Evolutionary conservation across 2,888 invertebrate species (phyloP).

Genomic region (Anodontia alba): DNA sequence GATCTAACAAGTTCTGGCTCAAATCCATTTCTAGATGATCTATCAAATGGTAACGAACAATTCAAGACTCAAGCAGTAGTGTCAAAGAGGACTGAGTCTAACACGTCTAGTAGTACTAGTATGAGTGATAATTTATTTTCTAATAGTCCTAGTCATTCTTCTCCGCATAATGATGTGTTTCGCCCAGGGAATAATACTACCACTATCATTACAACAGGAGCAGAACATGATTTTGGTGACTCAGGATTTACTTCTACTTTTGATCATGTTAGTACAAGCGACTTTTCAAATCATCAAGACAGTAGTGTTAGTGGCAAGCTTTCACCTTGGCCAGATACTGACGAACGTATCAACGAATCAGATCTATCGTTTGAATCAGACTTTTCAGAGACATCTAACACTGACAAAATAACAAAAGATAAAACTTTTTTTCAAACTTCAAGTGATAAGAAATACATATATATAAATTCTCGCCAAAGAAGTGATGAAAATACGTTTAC

Average conservation of each 20-base stretch:
- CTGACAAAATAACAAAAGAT: background rate
- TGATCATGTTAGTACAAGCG: slow-evolving; percentile 43
- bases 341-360: slow-evolving; percentile 27
- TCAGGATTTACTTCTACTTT: slow-evolving; percentile 57
- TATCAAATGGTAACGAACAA: slow-evolving; percentile 50
- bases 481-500: background rate
- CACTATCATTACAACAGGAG: slow-evolving; percentile 26
- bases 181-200: background rate
- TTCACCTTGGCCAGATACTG: slow-evolving; percentile 61
- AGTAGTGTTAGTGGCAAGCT: slow-evolving; percentile 29
- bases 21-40: slow-evolving; percentile 51
- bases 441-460: background rate
- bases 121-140: slow-evolving; percentile 57
- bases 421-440: background rate
- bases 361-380: slow-evolving; percentile 66
- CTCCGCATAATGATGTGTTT: background rate
- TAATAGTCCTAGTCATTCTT: slow-evolving; percentile 9
- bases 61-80: slow-evolving; percentile 70
- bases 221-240: slow-evolving; percentile 45
- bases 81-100: slow-evolving; percentile 56
- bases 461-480: background rate
- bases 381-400: slow-evolving; percentile 36
- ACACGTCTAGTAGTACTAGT: slow-evolving; percentile 55
- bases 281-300: slow-evolving; percentile 51
- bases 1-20: slow-evolving; percentile 62